These are phyloP conservation scores for Drosophila tropicalis DNA, from an alignment of 1,140 invertebrate species.

Conservation along the genomic window DNA sequence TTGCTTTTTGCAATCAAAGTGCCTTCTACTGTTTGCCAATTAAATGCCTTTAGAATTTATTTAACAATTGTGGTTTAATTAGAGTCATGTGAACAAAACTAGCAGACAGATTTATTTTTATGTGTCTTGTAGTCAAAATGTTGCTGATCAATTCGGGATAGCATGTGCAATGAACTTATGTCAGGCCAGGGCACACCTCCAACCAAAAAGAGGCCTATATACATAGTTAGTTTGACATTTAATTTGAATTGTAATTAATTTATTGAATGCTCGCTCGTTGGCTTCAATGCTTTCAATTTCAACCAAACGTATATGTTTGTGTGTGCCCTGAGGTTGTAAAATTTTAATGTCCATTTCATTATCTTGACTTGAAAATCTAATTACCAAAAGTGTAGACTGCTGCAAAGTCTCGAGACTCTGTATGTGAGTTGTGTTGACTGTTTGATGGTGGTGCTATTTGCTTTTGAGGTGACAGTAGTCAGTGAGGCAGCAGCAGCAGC, in stretches of 20 bases:
- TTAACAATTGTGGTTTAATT: constrained; percentile 69
- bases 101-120: constrained; percentile 21
- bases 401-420: constrained; percentile 31
- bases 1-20: not conserved
- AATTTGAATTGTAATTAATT: constrained; percentile 72
- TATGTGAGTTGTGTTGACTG: no score
- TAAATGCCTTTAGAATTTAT: constrained; percentile 60
- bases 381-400: constrained; percentile 74
- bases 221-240: constrained; percentile 46
- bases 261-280: constrained; percentile 59
- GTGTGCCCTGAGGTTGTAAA: constrained; percentile 62
- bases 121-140: constrained; percentile 6
- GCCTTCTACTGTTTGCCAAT: constrained; percentile 37
- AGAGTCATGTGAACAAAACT: constrained; percentile 39
- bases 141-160: constrained; percentile 19
- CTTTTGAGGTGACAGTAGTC: constrained; percentile 29
- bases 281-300: constrained; percentile 52
- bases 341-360: constrained; percentile 77
- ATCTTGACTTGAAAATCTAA: constrained; percentile 75
- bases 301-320: not conserved
- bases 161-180: not conserved
- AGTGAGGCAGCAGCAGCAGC: constrained; percentile 5
- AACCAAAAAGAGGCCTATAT: constrained; percentile 40
- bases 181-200: constrained; percentile 27
- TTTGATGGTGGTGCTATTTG: not conserved